Evolutionary conservation across 2,888 invertebrate genomes (phyloP), one percentile per base, ranked within the genome.

Genomic region (Erannis defoliaria): DNA sequence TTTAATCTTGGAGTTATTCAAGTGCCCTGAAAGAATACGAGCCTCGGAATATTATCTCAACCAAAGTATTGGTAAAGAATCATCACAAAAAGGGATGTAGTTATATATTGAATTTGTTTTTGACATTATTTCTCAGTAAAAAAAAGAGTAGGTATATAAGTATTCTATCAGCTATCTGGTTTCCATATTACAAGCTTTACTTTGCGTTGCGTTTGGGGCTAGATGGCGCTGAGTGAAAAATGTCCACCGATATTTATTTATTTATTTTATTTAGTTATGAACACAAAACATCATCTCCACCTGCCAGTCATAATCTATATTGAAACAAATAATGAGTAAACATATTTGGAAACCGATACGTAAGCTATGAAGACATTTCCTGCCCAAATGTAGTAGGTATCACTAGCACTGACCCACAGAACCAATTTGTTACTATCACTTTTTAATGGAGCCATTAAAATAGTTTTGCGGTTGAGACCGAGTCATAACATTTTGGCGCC

Each of bases 401-500:
- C 62, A 71, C 71, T 66, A 76, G 74, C 73, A 73, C 75, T 73
- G 79, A 78, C 75, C 78, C 75, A 79, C 73, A 79, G 78, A 84
- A 81, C 84, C 67, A 82, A 89, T 90, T 90, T 89, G 89, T 90
- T 76, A 86, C 89, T 88, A 89, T 89, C 90, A 87, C 85, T 86
- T 87, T 88, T 88, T 90, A 89, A 90, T 90, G 86, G 84, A 82
- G 77, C 82, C 85, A 87, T 89, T 87, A 88, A 86, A 90, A 87
- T 86, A 82, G 83, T 85, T 86, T 82, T 87, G 89, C 85, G 89
- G 88, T 89, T 82, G 67, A 74, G 76, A 81, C 73, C 77, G 77
- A 78, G 81, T 84, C 81, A 78, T 82, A 85, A 85, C 80, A 85
- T 85, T 89, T 88, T 84, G 86, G 84, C 82, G 79, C 80, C 79